Conservation (phyloP, 2,797 vertebrate genomes). For the Clamator glandarius region DNA sequence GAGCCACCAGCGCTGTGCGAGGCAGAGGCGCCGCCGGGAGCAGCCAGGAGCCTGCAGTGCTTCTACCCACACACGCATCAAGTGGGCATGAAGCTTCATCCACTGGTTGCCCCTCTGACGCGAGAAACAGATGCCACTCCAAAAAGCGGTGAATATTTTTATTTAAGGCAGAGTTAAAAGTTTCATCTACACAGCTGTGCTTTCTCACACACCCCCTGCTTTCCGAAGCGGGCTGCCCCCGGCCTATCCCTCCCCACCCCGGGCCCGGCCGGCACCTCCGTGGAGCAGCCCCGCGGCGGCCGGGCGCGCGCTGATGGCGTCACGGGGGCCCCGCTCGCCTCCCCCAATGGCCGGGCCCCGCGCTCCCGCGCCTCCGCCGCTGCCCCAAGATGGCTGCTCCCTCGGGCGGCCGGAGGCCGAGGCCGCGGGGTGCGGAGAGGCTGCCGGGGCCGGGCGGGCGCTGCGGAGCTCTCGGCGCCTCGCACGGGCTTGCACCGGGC, state of each 20-base stretch:
- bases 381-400: not conserved
- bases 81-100: not conserved
- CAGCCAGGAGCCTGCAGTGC: not conserved
- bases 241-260: not conserved
- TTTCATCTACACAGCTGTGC: too few species aligned
- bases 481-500: not conserved
- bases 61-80: too few species aligned
- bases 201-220: too few species aligned
- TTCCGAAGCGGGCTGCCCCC: too few species aligned
- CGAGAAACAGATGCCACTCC: too few species aligned
- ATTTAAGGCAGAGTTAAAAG: too few species aligned
- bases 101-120: too few species aligned
- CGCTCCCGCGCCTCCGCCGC: not conserved
- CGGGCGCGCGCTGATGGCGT: not conserved
- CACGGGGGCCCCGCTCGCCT: not conserved
- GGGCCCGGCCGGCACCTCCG: too few species aligned
- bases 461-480: fast-evolving
- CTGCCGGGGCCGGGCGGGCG: fast-evolving
- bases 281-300: too few species aligned
- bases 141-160: too few species aligned
- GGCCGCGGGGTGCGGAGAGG: fast-evolving
- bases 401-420: fast-evolving
- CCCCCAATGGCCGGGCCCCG: not conserved
- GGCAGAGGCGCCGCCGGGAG: not conserved
- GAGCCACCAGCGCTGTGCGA: not conserved